These are phyloP conservation scores for Hylaea fasciaria DNA, from an alignment of 2,888 invertebrate species.

Conservation along the genomic window DNA sequence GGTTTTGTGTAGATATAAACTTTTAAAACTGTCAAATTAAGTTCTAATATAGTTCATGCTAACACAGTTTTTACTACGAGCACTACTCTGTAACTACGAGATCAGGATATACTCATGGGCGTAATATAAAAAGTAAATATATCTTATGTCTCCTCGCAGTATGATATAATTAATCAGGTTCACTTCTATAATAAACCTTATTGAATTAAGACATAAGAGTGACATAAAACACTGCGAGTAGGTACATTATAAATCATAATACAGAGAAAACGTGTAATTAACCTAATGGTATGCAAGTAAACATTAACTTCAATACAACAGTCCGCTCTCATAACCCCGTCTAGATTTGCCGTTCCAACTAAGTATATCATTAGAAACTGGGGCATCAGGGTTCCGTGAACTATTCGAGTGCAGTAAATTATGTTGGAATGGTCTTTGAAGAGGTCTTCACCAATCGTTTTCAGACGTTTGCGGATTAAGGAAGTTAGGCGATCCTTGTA, in stretches of 20 bases:
- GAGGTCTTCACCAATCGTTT: constrained; percentile 43
- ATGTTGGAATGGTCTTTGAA: constrained; percentile 35
- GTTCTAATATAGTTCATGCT: too few relatives aligned
- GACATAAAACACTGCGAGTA: too few relatives aligned
- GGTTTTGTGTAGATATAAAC: too few relatives aligned
- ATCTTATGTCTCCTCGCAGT: too few relatives aligned
- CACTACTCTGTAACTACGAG: too few relatives aligned
- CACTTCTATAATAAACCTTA: constrained; percentile 9
- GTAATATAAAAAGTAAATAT: too few relatives aligned
- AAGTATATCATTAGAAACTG: constrained; percentile 16
- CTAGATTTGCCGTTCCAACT: constrained; percentile 10
- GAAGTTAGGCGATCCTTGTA: constrained; percentile 34
- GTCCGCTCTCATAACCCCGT: background rate
- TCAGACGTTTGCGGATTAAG: constrained; percentile 35
- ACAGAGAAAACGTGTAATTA: constrained; percentile 1
- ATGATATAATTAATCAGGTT: too few relatives aligned
- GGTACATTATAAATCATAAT: background rate
- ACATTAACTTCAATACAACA: constrained; percentile 5
- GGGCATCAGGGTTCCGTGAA: constrained; percentile 33
- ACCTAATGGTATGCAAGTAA: constrained; percentile 4
- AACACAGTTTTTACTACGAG: too few relatives aligned
- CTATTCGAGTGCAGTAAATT: constrained; percentile 47
- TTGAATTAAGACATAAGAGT: constrained; percentile 4
- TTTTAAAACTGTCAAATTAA: too few relatives aligned
- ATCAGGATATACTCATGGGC: too few relatives aligned